Conservation (phyloP, 2,113 vertebrate species). For the Eira barbara region DNA sequence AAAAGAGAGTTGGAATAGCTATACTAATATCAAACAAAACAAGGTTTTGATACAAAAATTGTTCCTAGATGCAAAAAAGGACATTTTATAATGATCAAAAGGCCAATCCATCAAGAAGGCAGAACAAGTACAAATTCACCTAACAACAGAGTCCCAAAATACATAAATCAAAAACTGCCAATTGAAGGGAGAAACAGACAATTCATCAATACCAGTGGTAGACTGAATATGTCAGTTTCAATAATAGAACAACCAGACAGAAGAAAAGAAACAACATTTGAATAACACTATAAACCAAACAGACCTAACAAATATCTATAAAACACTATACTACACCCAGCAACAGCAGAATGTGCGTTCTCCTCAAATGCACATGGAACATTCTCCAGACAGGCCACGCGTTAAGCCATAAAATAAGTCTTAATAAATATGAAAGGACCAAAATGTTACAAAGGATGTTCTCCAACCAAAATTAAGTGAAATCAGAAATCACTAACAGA, state of each 20-base stretch:
- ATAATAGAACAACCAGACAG: neutral
- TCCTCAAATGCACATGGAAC: neutral
- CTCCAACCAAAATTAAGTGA: neutral
- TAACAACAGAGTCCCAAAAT: neutral
- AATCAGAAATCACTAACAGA: neutral
- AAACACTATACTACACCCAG: no score
- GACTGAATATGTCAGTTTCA: neutral
- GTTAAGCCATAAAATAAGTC: neutral
- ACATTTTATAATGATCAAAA: neutral
- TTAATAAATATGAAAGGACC: neutral
- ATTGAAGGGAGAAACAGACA: neutral
- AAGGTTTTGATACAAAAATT: neutral
- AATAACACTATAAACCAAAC: neutral
- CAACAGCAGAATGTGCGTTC: neutral
- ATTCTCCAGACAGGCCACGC: neutral
- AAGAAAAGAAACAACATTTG: neutral
- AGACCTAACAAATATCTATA: neutral
- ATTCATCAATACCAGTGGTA: neutral
- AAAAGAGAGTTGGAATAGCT: neutral
- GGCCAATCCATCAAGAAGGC: neutral
- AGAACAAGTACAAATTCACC: neutral
- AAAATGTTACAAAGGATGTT: neutral
- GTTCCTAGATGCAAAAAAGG: neutral
- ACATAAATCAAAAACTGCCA: neutral
- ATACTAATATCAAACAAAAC: neutral